Conservation (phyloP, 2,797 vertebrate species). For the Phoebastria nigripes region DNA sequence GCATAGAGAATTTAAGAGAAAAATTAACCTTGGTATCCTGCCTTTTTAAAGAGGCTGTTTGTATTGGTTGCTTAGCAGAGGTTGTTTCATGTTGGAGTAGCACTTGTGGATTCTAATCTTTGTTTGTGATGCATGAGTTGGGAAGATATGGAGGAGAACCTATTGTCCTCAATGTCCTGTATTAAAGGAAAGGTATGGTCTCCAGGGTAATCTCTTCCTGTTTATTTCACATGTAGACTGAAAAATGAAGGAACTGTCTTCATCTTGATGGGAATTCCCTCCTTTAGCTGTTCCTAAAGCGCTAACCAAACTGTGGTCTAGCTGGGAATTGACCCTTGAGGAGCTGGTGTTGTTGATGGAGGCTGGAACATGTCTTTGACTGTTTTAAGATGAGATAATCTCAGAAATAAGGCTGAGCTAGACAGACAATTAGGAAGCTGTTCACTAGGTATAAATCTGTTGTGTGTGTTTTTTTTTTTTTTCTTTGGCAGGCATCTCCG, state of each 20-base stretch:
- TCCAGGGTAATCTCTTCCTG: not conserved
- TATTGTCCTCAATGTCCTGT: not conserved
- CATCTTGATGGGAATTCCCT: not conserved
- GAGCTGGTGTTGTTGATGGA: not conserved
- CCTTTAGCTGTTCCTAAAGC: not conserved
- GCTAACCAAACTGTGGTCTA: not conserved
- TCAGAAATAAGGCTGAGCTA: not conserved
- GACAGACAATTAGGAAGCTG: not conserved
- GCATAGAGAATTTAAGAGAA: not conserved
- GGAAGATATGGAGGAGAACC: not conserved
- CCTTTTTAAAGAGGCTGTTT: not conserved
- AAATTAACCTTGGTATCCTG: not conserved
- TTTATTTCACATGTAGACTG: not conserved
- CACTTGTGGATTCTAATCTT: not conserved
- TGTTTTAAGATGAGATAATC: not conserved
- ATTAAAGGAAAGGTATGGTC: not conserved
- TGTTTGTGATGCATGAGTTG: not conserved
- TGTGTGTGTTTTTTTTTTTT: not conserved
- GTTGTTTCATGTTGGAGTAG: not conserved
- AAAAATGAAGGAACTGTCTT: not conserved
- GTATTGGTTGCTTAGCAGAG: not conserved
- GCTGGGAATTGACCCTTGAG: not conserved
- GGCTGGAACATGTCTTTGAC: not conserved
- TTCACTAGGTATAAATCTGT: not conserved
- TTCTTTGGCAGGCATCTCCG: conserved; percentile 84